Base-by-base conservation (phyloP, 2,113 vertebrate genomes). In the Stomatorhinus ivindoensis region DNA sequence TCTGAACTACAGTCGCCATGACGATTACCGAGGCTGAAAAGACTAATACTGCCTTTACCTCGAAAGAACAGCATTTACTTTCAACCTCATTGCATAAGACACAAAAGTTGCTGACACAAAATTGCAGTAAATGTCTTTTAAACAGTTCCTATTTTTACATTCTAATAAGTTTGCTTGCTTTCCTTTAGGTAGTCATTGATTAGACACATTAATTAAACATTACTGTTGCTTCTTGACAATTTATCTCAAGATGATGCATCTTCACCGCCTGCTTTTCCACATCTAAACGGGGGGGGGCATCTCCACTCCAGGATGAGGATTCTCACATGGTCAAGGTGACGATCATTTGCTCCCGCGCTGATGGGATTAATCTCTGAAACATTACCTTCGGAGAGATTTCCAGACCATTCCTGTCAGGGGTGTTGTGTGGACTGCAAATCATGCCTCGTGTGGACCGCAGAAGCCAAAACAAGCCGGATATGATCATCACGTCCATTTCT, bases 71-170 rank as follows among this genome's bases (percentile, higher is more conserved):
- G 48, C 61, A 90, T 86, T 90, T 90, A 86, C 51, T 90, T 85
- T 61, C 53, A 86, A 86, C 53, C 55, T 58, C 69, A 46, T 39
- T 2, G 31, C 15, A 76, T 7, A 35, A 76, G 35, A 87, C 86
- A 82, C 69, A 90, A 89, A 82, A 89, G 84, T 76, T 76, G 80
- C 85, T 86, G 19, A 31, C 82, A 39, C 48, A 85, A 19, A 31
- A 39, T 53, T 85, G 61, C 85, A 65, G n/a, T 21, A 87, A 80
- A 48, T 27, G 82, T 90, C 89, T 65, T 65, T 82, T 55, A 84
- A 61, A 90, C 24, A 69, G 27, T 51, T 44, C 2, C 24, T 46
- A n/a, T 39, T 51, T 51, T 65, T 51, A 27, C 39, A 83, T 83
- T 80, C 9, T 73, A 46, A 35, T 53, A 46, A 17, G 84, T 87